A percentile compares a stretch with the other conserved stretches of the same genome.
Evolutionary conservation across 2,888 invertebrate genomes (phyloP).

Genomic region (Agrotis clavis): DNA sequence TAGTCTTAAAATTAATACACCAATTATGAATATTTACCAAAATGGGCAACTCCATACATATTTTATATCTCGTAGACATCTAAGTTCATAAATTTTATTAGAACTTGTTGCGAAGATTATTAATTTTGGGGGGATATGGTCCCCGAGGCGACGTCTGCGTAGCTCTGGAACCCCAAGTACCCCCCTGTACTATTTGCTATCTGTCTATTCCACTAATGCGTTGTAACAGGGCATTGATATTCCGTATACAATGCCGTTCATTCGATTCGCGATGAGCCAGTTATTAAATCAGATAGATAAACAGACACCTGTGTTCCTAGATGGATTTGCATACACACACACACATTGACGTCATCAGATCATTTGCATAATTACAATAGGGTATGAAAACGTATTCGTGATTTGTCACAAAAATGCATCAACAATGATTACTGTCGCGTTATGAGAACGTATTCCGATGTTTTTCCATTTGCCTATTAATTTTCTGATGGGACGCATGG

Average conservation of each 20-base stretch:
- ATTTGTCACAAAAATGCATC: slow-evolving; percentile 70
- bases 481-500: slow-evolving; percentile 52
- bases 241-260: slow-evolving; percentile 80
- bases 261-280: slow-evolving; percentile 84
- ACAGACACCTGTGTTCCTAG: slow-evolving; percentile 82
- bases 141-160: slow-evolving; percentile 57
- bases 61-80: slow-evolving; percentile 46
- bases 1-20: slow-evolving; percentile 12
- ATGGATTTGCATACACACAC: slow-evolving; percentile 74
- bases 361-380: slow-evolving; percentile 80
- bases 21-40: slow-evolving; percentile 24
- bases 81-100: slow-evolving; percentile 54
- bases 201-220: slow-evolving; percentile 86
- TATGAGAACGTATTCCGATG: slow-evolving; percentile 52
- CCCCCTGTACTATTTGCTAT: slow-evolving; percentile 79
- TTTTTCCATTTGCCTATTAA: slow-evolving; percentile 67
- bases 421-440: slow-evolving; percentile 60
- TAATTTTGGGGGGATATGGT: slow-evolving; percentile 49
- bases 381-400: slow-evolving; percentile 66
- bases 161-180: slow-evolving; percentile 64
- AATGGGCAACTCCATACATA: slow-evolving; percentile 40
- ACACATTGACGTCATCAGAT: slow-evolving; percentile 65
- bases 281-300: slow-evolving; percentile 89
- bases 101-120: slow-evolving; percentile 57
- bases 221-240: slow-evolving; percentile 84